A percentile compares a stretch with the other conserved stretches of the same genome.
Conservation (phyloP, 2,113 vertebrate species). For the Austrofundulus limnaeus region DNA sequence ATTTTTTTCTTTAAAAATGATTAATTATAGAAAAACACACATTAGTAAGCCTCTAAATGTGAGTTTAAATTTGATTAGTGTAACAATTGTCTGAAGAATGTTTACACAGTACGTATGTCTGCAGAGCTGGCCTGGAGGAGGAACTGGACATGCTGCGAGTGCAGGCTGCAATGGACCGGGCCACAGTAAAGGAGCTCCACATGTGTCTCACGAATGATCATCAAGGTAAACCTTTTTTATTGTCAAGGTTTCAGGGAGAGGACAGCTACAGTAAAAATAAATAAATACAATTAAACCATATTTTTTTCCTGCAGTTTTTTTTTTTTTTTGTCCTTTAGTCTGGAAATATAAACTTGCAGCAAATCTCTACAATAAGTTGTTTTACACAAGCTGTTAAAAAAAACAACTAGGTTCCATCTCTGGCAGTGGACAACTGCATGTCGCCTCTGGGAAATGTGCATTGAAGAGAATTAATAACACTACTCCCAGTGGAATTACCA, state of each 20-base stretch:
- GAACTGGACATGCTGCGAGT: constrained; percentile 84
- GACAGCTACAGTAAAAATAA: too few relatives aligned
- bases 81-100: constrained; percentile 10
- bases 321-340: background rate
- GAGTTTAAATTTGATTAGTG: background rate
- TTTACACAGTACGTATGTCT: constrained; percentile 18
- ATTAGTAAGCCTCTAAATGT: too few relatives aligned
- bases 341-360: too few relatives aligned
- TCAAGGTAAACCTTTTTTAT: constrained; percentile 67
- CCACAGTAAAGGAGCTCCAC: constrained; percentile 79
- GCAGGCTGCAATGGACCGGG: constrained; percentile 77
- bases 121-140: constrained; percentile 84
- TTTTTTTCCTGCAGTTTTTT: background rate
- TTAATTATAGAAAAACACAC: too few relatives aligned
- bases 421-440: background rate
- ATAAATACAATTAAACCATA: too few relatives aligned
- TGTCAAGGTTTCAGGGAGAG: background rate
- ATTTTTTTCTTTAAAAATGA: background rate
- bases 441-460: constrained; percentile 11
- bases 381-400: background rate
- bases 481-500: constrained; percentile 52
- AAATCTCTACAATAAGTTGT: background rate
- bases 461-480: constrained; percentile 56
- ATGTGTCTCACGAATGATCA: constrained; percentile 73
- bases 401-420: background rate